A percentile compares a stretch with the other conserved stretches of the same genome.
Conservation (phyloP, 2,888 invertebrate species). For the Hymenopus coronatus region DNA sequence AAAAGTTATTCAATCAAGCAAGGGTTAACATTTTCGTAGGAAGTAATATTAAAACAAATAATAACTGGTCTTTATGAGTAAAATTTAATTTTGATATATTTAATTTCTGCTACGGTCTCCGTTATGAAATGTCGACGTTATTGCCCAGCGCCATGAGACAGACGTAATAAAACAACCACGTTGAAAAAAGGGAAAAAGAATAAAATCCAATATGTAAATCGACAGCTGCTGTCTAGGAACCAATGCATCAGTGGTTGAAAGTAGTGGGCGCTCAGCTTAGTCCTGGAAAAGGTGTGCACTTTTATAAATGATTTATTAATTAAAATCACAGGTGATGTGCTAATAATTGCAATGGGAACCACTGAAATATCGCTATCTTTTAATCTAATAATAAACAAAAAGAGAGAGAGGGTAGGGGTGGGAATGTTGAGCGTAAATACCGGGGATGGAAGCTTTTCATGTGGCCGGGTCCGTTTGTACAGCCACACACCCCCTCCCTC, state of each 20-base stretch:
- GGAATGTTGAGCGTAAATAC: not conserved
- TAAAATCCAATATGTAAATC: not conserved
- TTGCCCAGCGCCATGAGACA: not conserved
- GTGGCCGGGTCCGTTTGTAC: not conserved
- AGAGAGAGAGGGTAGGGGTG: not conserved
- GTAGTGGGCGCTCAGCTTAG: not conserved
- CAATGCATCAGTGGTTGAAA: not conserved
- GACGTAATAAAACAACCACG: not conserved
- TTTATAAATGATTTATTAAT: conserved; percentile 2
- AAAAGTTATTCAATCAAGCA: too few species aligned
- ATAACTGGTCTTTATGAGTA: not conserved
- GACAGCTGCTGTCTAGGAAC: not conserved
- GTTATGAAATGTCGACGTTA: not conserved
- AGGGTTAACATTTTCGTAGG: not conserved
- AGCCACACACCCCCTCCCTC: not conserved
- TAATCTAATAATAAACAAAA: conserved; percentile 13
- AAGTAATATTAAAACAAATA: not conserved
- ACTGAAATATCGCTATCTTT: conserved; percentile 2
- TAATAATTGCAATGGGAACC: not conserved
- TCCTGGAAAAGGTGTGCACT: not conserved
- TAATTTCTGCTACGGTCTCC: not conserved
- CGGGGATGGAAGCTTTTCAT: conserved; percentile 16
- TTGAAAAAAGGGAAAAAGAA: not conserved
- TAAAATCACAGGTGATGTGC: not conserved
- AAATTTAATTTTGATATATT: not conserved